These are phyloP conservation scores for Phylloscopus trochiloides DNA, from an alignment of 2,113 vertebrate species.

Conservation along the genomic window DNA sequence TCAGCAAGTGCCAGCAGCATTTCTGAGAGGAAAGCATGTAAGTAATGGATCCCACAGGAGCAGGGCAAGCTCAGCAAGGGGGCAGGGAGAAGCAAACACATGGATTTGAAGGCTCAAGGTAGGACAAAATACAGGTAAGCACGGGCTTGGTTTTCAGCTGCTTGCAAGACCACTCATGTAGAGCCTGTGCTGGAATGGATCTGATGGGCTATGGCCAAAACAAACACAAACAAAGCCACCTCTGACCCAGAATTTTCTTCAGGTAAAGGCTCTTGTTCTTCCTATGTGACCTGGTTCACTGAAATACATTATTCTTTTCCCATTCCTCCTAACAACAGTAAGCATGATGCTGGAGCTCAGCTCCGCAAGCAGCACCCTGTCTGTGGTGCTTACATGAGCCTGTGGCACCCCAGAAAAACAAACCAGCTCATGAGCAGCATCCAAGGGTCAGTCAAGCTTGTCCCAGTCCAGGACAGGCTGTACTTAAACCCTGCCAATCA, in stretches of 20 bases:
- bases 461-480: background rate
- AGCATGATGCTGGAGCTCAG: background rate
- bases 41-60: background rate
- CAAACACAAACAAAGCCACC: background rate
- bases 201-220: rapidly evolving
- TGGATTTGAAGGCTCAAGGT: background rate
- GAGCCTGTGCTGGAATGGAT: background rate
- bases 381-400: background rate
- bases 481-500: background rate
- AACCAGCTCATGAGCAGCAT: background rate
- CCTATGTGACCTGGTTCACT: background rate
- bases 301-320: background rate
- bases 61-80: background rate
- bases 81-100: background rate
- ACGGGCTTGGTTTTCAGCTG: rapidly evolving
- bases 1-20: background rate
- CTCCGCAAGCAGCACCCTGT: background rate
- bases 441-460: background rate
- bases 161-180: rapidly evolving
- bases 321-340: background rate
- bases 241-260: background rate
- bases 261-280: background rate
- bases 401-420: background rate
- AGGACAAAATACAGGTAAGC: background rate
- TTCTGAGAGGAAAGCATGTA: background rate